These are phyloP conservation scores for Melanargia galathea DNA, from an alignment of 2,888 invertebrate genomes.

Conservation along the genomic window DNA sequence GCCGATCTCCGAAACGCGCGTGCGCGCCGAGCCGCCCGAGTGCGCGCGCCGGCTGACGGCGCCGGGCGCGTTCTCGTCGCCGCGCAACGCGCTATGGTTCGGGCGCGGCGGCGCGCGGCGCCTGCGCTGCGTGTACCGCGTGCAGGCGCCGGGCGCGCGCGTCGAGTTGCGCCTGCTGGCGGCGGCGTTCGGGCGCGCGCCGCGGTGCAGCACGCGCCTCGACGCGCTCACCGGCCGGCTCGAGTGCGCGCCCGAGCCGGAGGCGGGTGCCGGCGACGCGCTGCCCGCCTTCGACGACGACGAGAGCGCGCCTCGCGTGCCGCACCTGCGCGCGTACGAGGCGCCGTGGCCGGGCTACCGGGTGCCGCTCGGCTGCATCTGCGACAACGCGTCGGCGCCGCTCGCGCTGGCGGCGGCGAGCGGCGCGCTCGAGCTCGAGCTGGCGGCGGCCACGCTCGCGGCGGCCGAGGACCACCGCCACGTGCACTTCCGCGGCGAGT, in stretches of 20 bases:
- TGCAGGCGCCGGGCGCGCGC: conserved; percentile 86
- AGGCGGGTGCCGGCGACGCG: conserved; percentile 43
- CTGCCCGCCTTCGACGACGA: conserved; percentile 53
- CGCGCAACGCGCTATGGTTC: conserved; percentile 91
- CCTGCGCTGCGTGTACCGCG: conserved; percentile 89
- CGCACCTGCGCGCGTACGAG: conserved; percentile 84
- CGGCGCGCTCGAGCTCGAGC: conserved; percentile 87
- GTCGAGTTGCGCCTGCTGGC: conserved; percentile 85
- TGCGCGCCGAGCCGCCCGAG: conserved; percentile 58
- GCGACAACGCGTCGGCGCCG: conserved; percentile 19
- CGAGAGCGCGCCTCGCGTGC: conserved; percentile 70
- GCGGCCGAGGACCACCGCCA: conserved; percentile 92
- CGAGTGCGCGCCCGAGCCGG: conserved; percentile 55
- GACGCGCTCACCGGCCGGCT: conserved; percentile 88
- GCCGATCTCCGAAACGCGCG: conserved; percentile 60
- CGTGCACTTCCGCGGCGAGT: conserved; percentile 89
- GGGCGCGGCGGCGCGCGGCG: conserved; percentile 91
- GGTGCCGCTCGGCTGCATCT: conserved; percentile 45
- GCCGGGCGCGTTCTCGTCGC: conserved; percentile 85
- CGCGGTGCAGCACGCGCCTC: conserved; percentile 85
- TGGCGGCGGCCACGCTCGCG: conserved; percentile 87
- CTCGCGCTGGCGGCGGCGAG: conserved; percentile 54
- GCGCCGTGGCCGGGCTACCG: conserved; percentile 87
- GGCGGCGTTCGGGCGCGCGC: conserved; percentile 85
- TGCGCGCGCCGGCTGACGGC: conserved; percentile 64